Evolutionary conservation across 2,797 vertebrate species (phyloP).

Genomic region (Cuculus canorus): DNA sequence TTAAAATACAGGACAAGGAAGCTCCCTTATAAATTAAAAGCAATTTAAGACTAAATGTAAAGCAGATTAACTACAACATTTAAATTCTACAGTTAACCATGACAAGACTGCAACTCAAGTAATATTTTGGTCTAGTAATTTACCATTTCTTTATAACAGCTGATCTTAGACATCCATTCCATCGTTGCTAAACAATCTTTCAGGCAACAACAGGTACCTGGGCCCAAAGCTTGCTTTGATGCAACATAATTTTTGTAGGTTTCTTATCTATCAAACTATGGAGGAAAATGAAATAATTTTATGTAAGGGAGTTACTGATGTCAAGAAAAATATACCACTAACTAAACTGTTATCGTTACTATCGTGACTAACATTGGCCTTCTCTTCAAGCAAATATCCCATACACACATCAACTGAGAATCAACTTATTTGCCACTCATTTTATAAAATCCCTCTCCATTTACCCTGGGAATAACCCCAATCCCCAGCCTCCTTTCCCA

Average conservation of each 20-base stretch:
- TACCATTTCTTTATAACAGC: not conserved
- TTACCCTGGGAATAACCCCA: not conserved
- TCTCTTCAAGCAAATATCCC: not conserved
- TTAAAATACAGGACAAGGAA: not conserved
- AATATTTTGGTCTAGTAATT: not conserved
- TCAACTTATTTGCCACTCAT: not conserved
- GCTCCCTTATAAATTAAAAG: not conserved
- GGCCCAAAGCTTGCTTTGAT: not conserved
- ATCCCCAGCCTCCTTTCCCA: not conserved
- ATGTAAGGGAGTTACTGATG: not conserved
- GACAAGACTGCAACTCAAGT: not conserved
- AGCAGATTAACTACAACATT: not conserved
- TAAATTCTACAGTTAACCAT: not conserved
- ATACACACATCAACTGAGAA: not conserved
- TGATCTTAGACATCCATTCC: not conserved
- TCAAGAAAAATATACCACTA: not conserved
- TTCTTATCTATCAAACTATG: not conserved
- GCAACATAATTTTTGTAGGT: not conserved
- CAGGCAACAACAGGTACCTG: not conserved
- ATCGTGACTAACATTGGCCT: not conserved
- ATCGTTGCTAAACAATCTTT: not conserved
- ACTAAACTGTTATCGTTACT: not conserved
- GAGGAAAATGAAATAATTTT: not conserved
- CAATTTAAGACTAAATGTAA: not conserved
- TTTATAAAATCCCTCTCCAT: not conserved